A percentile compares a stretch with the other conserved stretches of the same genome.
phyloP scores from a whole-genome alignment of 2,113 vertebrate genomes.

The Ptilonorhynchus violaceus region DNA sequence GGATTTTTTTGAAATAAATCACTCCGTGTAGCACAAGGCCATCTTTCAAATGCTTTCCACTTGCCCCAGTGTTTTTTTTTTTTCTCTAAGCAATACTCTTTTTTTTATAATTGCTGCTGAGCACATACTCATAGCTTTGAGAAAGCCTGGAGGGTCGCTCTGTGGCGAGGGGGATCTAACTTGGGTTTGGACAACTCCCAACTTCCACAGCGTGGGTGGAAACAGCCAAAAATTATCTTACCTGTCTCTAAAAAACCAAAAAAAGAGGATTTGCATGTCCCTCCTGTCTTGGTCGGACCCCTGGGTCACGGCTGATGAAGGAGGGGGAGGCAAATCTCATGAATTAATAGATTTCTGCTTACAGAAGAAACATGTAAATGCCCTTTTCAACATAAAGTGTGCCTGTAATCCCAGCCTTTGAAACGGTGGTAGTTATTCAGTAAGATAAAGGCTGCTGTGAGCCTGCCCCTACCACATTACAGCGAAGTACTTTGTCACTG shows the following conservation, averaged over 20 bases:
- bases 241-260: neutral
- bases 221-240: neutral
- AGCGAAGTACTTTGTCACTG: slow-evolving; percentile 40
- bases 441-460: slow-evolving; percentile 52
- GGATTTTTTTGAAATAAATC: neutral
- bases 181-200: neutral
- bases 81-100: neutral
- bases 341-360: slow-evolving; percentile 27
- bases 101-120: neutral
- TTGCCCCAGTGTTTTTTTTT: neutral
- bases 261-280: neutral
- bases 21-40: neutral
- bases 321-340: neutral
- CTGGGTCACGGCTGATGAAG: neutral
- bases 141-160: neutral
- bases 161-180: neutral
- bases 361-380: slow-evolving; percentile 43
- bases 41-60: neutral
- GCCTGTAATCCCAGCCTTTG: slow-evolving; percentile 55
- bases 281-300: neutral
- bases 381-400: slow-evolving; percentile 24
- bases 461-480: slow-evolving; percentile 31
- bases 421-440: slow-evolving; percentile 40
- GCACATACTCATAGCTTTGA: neutral
- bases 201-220: neutral